These are phyloP conservation scores for Carassius auratus DNA, from an alignment of 2,113 vertebrate genomes.

Conservation along the genomic window DNA sequence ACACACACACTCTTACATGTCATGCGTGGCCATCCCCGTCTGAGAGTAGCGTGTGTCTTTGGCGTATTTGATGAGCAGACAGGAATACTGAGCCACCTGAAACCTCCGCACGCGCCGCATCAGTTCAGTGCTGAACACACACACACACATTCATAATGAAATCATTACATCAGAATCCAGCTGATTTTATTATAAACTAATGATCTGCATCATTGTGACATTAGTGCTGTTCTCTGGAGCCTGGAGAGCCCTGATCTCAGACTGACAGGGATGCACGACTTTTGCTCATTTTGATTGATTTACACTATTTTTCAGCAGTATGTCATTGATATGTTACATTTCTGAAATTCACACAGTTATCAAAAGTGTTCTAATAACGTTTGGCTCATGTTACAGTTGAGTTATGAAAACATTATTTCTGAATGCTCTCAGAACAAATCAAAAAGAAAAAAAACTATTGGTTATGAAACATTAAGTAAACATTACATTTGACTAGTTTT, in stretches of 20 bases:
- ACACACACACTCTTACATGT: conserved; percentile 76
- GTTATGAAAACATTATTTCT: too few relatives aligned
- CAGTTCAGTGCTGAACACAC: conserved; percentile 85
- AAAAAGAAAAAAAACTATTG: too few relatives aligned
- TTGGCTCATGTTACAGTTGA: too few relatives aligned
- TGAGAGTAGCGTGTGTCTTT: conserved; percentile 87
- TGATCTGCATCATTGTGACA: neutral
- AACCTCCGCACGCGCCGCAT: conserved; percentile 91
- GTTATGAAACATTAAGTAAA: too few relatives aligned
- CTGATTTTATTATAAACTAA: neutral
- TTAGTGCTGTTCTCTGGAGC: neutral
- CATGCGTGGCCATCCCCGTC: conserved; percentile 85
- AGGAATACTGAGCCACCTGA: conserved; percentile 90
- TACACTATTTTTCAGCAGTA: neutral
- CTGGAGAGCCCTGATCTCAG: neutral
- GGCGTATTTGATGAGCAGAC: conserved; percentile 90
- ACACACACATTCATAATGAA: neutral
- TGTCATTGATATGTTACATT: neutral
- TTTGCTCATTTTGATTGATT: too few relatives aligned
- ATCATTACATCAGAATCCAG: neutral
- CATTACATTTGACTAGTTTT: too few relatives aligned
- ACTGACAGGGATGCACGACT: neutral
- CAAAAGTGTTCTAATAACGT: too few relatives aligned
- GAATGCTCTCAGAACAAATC: too few relatives aligned
- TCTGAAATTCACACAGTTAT: too few relatives aligned